A percentile compares a stretch with the other conserved stretches of the same genome.
phyloP scores from a whole-genome alignment of 2,113 vertebrate species.

The Deroptyus accipitrinus region DNA sequence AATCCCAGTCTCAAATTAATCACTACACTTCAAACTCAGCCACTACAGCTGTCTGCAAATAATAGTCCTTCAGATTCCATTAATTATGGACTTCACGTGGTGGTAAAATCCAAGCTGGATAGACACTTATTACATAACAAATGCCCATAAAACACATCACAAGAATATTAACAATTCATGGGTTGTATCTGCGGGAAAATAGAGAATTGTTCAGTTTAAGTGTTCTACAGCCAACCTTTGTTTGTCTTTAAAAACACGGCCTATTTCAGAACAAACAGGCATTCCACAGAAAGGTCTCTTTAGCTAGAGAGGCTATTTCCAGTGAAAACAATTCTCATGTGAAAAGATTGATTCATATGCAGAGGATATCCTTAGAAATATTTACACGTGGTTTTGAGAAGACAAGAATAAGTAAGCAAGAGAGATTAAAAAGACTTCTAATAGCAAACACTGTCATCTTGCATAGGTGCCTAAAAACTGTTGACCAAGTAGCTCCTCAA shows the following conservation, averaged over 20 bases:
- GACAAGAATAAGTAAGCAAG: background rate
- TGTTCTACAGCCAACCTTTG: background rate
- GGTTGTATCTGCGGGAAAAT: background rate
- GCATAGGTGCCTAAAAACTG: background rate
- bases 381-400: background rate
- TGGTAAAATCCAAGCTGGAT: background rate
- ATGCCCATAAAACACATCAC: background rate
- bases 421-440: background rate
- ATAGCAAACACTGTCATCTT: background rate
- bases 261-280: background rate
- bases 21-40: background rate
- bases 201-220: background rate
- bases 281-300: background rate
- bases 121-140: background rate
- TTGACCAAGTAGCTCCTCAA: background rate
- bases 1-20: background rate
- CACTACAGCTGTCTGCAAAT: background rate
- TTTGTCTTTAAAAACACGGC: background rate
- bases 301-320: background rate
- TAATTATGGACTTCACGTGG: background rate
- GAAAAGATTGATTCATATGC: background rate
- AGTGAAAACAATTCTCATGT: background rate
- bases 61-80: background rate
- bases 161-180: background rate
- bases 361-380: background rate